Evolutionary conservation across 1,140 invertebrate genomes (phyloP).

Genomic region (Lordiphosa stackelbergi): DNA sequence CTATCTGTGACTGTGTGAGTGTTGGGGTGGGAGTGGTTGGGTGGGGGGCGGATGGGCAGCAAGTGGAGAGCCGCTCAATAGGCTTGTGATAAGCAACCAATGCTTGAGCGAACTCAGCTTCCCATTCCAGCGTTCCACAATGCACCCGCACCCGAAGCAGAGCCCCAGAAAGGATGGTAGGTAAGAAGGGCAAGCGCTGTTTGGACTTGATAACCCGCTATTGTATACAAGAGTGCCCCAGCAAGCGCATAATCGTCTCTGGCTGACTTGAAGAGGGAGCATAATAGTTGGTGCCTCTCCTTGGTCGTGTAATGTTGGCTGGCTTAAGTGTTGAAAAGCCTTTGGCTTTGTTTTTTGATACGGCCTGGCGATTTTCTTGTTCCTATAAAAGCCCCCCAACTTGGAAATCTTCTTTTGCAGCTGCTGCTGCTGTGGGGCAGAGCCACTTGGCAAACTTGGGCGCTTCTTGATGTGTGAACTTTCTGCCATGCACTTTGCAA

Average conservation of each 20-base stretch:
- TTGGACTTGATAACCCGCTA: conserved; percentile 71
- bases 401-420: neutral
- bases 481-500: conserved; percentile 13
- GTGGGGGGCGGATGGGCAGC: neutral
- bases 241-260: conserved; percentile 63
- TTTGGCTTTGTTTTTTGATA: no score
- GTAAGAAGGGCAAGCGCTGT: conserved; percentile 30
- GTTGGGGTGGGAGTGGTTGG: conserved; percentile 10
- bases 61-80: conserved; percentile 32
- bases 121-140: conserved; percentile 3
- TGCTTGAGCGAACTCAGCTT: conserved; percentile 37
- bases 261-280: conserved; percentile 14
- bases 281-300: no score
- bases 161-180: conserved; percentile 2
- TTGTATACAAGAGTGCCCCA: conserved; percentile 70
- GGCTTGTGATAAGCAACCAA: conserved; percentile 51
- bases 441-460: conserved; percentile 38
- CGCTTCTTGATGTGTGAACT: conserved; percentile 47
- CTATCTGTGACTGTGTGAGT: conserved; percentile 58
- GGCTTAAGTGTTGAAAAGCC: no score
- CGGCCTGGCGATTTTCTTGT: neutral
- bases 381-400: neutral
- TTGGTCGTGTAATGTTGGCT: no score
- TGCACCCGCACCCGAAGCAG: conserved; percentile 18
- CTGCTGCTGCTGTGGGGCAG: neutral